These are phyloP conservation scores for Cygnus buccinator DNA, from an alignment of 2,113 vertebrate genomes.

Conservation along the genomic window DNA sequence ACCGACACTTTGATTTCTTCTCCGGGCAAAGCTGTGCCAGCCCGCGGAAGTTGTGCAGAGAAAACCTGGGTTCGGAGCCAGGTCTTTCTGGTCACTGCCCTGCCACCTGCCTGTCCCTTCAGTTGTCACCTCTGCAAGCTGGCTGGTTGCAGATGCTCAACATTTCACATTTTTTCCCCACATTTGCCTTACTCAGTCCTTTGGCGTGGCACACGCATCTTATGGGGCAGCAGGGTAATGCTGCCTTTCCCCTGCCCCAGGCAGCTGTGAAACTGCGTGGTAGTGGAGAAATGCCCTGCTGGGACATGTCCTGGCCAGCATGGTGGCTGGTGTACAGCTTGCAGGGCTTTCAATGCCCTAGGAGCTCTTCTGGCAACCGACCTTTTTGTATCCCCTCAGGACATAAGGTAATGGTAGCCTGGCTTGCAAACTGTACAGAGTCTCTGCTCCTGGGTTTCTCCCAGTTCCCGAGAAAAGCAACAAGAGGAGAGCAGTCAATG, in stretches of 20 bases:
- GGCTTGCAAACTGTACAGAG: background rate
- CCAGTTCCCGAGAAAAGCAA: background rate
- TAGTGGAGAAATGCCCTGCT: background rate
- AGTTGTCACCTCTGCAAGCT: background rate
- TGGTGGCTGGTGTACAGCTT: background rate
- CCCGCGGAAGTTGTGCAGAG: background rate
- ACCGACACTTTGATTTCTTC: background rate
- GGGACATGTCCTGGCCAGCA: accelerated
- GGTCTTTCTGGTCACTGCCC: background rate
- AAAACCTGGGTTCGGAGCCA: background rate
- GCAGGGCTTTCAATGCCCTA: background rate
- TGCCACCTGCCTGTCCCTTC: background rate
- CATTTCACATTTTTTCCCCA: background rate
- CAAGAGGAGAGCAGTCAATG: background rate
- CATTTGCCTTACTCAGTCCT: background rate
- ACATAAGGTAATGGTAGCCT: background rate
- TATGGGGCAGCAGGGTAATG: accelerated
- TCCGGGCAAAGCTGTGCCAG: background rate
- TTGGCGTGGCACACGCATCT: accelerated
- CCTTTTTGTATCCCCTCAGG: background rate
- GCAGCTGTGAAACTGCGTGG: accelerated
- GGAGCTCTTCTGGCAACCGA: background rate
- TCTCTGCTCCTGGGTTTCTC: background rate
- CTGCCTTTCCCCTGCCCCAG: background rate
- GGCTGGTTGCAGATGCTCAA: background rate